phyloP scores from a whole-genome alignment of 2,797 vertebrate genomes.

The Morus bassanus region DNA sequence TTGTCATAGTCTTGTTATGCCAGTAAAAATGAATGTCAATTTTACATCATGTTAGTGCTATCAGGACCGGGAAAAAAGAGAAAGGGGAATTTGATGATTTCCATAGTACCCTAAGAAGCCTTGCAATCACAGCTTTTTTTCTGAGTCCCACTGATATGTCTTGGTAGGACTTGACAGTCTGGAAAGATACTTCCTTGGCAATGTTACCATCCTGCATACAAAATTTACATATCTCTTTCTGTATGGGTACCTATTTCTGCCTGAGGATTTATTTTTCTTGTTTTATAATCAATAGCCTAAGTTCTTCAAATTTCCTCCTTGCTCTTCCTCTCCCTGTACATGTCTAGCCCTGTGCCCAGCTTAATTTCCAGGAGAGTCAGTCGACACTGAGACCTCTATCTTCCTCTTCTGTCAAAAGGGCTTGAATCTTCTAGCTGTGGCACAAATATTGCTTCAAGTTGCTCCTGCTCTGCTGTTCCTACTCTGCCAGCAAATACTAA shows the following conservation, averaged over 20 bases:
- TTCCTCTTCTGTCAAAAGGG: neutral
- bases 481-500: neutral
- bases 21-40: neutral
- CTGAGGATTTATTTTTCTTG: neutral
- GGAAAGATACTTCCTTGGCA: neutral
- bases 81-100: neutral
- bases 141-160: neutral
- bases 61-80: neutral
- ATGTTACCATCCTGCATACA: neutral
- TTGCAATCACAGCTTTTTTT: neutral
- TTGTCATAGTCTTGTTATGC: neutral
- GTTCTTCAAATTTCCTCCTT: neutral
- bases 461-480: neutral
- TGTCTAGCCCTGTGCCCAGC: neutral
- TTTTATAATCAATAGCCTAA: neutral
- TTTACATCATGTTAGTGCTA: neutral
- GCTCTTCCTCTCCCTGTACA: neutral
- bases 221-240: neutral
- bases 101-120: neutral
- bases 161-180: neutral
- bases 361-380: neutral
- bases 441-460: neutral
- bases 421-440: neutral
- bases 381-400: neutral
- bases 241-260: neutral